Evolutionary conservation across 2,888 invertebrate species (phyloP), one percentile per base, ranked within the genome.

Genomic region (Epicampocera succincta): DNA sequence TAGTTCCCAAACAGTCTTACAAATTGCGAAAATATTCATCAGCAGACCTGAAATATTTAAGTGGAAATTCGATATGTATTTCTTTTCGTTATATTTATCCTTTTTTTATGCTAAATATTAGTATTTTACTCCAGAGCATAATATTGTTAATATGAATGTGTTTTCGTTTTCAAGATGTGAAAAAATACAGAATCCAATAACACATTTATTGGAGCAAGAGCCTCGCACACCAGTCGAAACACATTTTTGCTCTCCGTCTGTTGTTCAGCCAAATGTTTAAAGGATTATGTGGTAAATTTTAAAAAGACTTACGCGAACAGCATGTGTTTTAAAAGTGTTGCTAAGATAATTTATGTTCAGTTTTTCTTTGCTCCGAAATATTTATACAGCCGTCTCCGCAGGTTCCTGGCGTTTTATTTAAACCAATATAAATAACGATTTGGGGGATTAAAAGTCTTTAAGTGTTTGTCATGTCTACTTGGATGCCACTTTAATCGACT

Each of bases 231-330:
- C 38, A 42, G 12, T 17, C 19, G 8, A 33, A 50, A 3, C 12
- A 9, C 3, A 52, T 33, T 4, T 21, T 56, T 38, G 4, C 38
- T 44, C 19, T 12, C 44, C 15, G 8, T 50, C 8, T 46, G 15
- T 56, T 33, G n/a, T 25, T 61, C 48, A 44, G 48, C 50, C 40
- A 17, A 73, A 73, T 73, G 52, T 29, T 73, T 73, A 69, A 69
- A 38, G 73, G 73, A 77, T 81, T 73, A 81, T 81, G 77, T 74
- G 69, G 81, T 65, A 40, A 69, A 73, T 52, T 81, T 73, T 52
- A 19, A 72, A 77, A 63, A 29, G 38, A 68, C 29, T 61, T 56
- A 38, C 11, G 11, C 38, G 42, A 12, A 38, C 25, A 33, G 15
- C 52, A 52, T 74, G 63, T 74, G 50, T 44, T 58, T 65, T 63